Evolutionary conservation across 2,113 vertebrate genomes (phyloP).

Genomic region (Callochromis pleurospilus): DNA sequence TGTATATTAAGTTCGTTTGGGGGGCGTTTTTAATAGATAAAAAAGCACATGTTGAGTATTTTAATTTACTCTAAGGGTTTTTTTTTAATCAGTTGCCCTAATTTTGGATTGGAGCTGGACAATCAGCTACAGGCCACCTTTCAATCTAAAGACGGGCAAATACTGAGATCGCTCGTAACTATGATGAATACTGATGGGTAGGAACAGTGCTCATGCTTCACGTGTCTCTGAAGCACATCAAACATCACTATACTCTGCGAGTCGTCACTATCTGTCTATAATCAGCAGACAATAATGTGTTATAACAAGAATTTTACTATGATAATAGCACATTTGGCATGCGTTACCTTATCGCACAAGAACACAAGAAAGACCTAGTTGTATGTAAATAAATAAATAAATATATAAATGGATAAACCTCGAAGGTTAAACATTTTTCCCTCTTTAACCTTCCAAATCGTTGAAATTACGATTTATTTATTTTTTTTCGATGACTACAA

Average conservation of each 20-base stretch:
- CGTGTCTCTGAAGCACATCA: not conserved
- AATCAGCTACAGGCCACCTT: not conserved
- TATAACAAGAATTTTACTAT: not conserved
- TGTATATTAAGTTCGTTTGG: not conserved
- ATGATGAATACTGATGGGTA: not conserved
- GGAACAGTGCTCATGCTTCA: not conserved
- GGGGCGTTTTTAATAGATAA: not conserved
- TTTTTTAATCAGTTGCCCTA: not conserved
- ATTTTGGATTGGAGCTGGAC: not conserved
- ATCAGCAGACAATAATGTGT: not conserved
- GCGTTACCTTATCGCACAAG: not conserved
- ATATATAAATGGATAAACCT: not conserved
- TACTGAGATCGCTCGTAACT: not conserved
- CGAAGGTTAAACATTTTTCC: not conserved
- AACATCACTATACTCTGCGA: not conserved
- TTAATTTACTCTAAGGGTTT: fast-evolving
- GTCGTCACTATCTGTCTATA: not conserved
- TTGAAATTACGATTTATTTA: not conserved
- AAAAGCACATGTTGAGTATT: not conserved
- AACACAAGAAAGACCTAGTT: not conserved
- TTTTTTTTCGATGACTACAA: not conserved
- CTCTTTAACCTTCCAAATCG: not conserved
- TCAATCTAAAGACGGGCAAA: not conserved
- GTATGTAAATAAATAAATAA: not conserved
- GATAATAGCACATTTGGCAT: not conserved